Evolutionary conservation across 2,888 invertebrate species (phyloP).

Genomic region (Macrophya alboannulata): DNA sequence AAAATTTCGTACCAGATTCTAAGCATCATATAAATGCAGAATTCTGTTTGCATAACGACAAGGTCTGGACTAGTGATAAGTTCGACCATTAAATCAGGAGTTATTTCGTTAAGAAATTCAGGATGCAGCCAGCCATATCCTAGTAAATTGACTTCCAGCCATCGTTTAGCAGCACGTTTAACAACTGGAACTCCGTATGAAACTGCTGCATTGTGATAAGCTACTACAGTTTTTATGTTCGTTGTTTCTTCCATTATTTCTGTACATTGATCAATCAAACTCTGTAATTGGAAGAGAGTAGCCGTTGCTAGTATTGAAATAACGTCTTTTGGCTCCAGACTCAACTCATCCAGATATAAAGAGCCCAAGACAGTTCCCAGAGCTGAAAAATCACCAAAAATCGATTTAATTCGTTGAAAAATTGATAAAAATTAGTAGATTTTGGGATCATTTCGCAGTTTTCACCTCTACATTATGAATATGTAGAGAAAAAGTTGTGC

Average conservation of each 20-base stretch:
- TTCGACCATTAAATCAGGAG: slow-evolving; percentile 85
- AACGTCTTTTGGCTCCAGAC: slow-evolving; percentile 86
- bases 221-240: slow-evolving; percentile 86
- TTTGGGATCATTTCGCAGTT: neutral
- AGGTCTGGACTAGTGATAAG: slow-evolving; percentile 85
- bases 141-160: slow-evolving; percentile 87
- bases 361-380: slow-evolving; percentile 88
- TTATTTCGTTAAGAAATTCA: slow-evolving; percentile 84
- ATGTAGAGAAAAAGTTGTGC: no score
- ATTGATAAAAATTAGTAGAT: slow-evolving; percentile 1
- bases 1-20: slow-evolving; percentile 83
- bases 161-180: slow-evolving; percentile 85
- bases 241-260: slow-evolving; percentile 90
- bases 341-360: slow-evolving; percentile 88
- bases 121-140: slow-evolving; percentile 83
- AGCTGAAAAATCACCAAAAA: slow-evolving; percentile 80
- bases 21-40: slow-evolving; percentile 87
- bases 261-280: slow-evolving; percentile 87
- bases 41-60: slow-evolving; percentile 90
- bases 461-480: no score
- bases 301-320: slow-evolving; percentile 88
- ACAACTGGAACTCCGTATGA: slow-evolving; percentile 86
- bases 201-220: slow-evolving; percentile 86
- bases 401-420: neutral
- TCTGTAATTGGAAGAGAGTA: slow-evolving; percentile 88